Evolutionary conservation across 2,113 vertebrate species (phyloP).

Genomic region (Laterallus jamaicensis): DNA sequence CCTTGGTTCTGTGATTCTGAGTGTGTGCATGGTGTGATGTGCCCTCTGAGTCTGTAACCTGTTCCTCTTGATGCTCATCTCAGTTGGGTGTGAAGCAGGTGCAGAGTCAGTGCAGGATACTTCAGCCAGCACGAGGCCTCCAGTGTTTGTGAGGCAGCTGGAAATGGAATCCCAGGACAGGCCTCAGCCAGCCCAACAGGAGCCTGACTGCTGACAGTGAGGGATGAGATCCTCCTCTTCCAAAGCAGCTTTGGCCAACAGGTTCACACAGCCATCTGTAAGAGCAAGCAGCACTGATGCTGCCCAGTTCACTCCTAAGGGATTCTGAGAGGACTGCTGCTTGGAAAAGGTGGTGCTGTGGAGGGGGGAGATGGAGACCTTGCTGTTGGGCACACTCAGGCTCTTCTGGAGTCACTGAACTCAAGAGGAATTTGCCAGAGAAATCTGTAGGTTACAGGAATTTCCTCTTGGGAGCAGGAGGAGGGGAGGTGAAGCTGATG

Average conservation of each 20-base stretch:
- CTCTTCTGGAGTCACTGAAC: not conserved
- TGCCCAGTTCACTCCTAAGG: not conserved
- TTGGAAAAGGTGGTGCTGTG: not conserved
- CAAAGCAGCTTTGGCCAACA: not conserved
- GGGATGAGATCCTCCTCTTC: not conserved
- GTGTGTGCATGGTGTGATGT: fast-evolving
- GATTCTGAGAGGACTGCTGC: not conserved
- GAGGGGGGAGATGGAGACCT: not conserved
- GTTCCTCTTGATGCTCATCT: not conserved
- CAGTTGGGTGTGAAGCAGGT: not conserved
- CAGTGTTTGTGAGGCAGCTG: not conserved
- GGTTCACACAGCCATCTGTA: not conserved
- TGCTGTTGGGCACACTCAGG: not conserved
- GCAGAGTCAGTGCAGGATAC: not conserved
- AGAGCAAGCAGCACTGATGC: not conserved
- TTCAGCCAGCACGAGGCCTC: not conserved
- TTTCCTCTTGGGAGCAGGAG: not conserved
- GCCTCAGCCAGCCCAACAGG: not conserved
- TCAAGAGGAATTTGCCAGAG: not conserved
- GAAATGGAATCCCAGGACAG: not conserved
- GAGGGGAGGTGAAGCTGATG: not conserved
- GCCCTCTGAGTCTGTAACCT: not conserved
- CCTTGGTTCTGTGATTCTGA: no score
- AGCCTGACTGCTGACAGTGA: not conserved
- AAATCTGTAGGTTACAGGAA: not conserved